Conservation (phyloP, 2,888 invertebrate genomes). For the Ametastegia equiseti region DNA sequence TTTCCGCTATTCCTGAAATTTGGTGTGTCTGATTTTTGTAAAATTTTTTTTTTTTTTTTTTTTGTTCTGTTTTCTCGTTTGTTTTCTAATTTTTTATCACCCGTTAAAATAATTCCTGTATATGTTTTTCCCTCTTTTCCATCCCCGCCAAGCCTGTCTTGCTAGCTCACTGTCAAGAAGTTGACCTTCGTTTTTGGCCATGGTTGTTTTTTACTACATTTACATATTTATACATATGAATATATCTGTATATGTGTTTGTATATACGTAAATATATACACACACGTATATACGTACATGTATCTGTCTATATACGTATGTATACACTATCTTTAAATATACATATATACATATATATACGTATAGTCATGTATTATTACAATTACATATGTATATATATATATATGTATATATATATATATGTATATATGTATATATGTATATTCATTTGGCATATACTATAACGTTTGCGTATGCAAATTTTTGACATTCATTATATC, state of each 20-base stretch:
- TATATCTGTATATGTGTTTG: background rate
- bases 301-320: background rate
- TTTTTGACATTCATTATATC: slow-evolving; percentile 40
- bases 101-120: background rate
- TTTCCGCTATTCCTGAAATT: no score
- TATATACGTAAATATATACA: background rate
- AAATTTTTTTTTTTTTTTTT: slow-evolving; percentile 52
- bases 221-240: background rate
- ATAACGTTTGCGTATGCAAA: slow-evolving; percentile 14
- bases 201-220: slow-evolving; percentile 81
- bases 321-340: background rate
- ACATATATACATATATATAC: background rate
- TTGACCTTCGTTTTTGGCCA: slow-evolving; percentile 97
- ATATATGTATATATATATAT: background rate
- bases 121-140: background rate
- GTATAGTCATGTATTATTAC: no score
- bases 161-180: slow-evolving; percentile 88
- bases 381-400: slow-evolving; percentile 39
- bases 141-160: slow-evolving; percentile 70
- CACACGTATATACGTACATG: background rate
- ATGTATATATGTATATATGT: slow-evolving; percentile 27
- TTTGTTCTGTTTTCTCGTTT: slow-evolving; percentile 22
- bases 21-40: no score
- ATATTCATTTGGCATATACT: slow-evolving; percentile 24
- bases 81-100: background rate